Evolutionary conservation across 2,113 vertebrate genomes (phyloP).

Genomic region (Cryptomyrus ogoouensis): DNA sequence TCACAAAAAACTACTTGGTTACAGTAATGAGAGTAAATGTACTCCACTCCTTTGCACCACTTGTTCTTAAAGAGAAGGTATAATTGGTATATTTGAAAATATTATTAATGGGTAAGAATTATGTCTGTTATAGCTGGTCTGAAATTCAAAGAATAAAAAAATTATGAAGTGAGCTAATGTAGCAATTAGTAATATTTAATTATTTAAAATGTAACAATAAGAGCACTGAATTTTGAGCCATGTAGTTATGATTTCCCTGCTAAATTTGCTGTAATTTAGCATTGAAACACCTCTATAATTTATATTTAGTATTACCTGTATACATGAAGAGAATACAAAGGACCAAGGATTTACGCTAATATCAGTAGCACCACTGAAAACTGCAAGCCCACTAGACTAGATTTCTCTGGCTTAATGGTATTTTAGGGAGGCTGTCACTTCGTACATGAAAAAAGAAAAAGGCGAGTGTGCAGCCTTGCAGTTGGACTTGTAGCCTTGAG

Average conservation of each 20-base stretch:
- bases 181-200: background rate
- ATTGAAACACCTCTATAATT: background rate
- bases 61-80: background rate
- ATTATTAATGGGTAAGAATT: background rate
- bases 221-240: background rate
- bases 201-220: background rate
- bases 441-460: background rate
- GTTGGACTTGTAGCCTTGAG: background rate
- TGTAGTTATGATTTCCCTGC: background rate
- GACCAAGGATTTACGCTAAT: background rate
- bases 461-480: background rate
- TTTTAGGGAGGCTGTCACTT: background rate
- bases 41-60: background rate
- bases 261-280: background rate
- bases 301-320: too few species aligned
- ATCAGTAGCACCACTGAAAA: background rate
- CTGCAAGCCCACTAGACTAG: background rate
- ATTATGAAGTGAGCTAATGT: background rate
- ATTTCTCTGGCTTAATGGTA: background rate
- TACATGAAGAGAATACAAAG: background rate
- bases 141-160: background rate
- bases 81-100: background rate
- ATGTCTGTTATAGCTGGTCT: background rate
- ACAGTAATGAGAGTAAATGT: background rate
- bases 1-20: background rate